Conservation (phyloP, 2,797 vertebrate species). For the Limnodromus scolopaceus region DNA sequence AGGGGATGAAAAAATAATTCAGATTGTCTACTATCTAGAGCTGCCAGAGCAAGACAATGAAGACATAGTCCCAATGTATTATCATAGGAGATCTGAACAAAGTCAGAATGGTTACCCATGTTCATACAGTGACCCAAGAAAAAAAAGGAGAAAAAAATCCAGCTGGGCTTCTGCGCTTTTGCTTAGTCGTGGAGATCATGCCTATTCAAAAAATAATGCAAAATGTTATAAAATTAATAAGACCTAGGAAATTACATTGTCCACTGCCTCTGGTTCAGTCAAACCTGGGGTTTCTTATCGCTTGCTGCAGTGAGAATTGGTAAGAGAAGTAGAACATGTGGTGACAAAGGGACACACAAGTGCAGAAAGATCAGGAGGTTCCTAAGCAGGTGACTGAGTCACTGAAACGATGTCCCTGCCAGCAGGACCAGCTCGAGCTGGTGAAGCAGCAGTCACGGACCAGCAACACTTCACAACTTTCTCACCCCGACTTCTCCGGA, state of each 20-base stretch:
- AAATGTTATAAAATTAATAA: not conserved
- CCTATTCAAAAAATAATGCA: not conserved
- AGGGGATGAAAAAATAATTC: not conserved
- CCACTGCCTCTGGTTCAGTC: not conserved
- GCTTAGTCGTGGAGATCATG: not conserved
- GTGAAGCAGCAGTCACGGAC: not conserved
- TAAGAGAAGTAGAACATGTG: not conserved
- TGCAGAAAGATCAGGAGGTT: not conserved
- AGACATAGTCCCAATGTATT: not conserved
- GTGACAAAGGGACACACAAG: not conserved
- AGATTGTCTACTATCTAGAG: not conserved
- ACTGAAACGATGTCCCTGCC: not conserved
- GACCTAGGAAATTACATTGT: not conserved
- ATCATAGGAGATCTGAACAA: not conserved
- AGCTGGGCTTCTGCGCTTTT: not conserved
- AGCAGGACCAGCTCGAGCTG: not conserved
- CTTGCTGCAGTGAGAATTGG: rapidly evolving
- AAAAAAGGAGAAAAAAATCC: not conserved
- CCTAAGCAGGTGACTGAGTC: not conserved
- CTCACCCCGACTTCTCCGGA: not conserved
- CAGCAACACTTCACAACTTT: not conserved
- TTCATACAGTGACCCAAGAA: not conserved
- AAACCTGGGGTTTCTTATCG: not conserved
- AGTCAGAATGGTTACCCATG: not conserved
- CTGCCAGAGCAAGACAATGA: not conserved